Base-by-base conservation (phyloP, 53 echinoderm and acorn worm species). In the Patiria pectinifera region DNA sequence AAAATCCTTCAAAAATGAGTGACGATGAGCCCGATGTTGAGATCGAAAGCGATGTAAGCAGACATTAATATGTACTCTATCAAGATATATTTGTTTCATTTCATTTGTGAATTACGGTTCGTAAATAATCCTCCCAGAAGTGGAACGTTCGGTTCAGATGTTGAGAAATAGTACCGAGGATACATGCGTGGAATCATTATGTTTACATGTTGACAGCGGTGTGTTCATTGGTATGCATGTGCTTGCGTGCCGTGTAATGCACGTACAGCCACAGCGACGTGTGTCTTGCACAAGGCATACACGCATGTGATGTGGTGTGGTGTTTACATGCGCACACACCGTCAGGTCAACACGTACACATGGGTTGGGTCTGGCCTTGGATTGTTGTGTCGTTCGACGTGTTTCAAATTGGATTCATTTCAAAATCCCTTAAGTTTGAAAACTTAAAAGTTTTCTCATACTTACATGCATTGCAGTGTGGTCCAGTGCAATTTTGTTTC, bases 11-110 rank as follows among this genome's bases (percentile, higher is more conserved):
- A 81, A 69, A 35, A 89, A 97, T 97, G 97, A 97, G 97, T 84
- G 97, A 97, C 60, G 97, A 97, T 62, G 97, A 97, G 6, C 91
- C 91, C 82, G 97, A 97, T 89, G 91, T 97, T 59, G 97, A 94
- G 89, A 88, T 94, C 76, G 97, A 97, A 78, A 95, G 95, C 85
- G 94, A 95, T 69, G 97, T 97, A 91, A 94, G 97, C 90, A 92
- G 23, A 63, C 66, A 49, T 66, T 13, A 24, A 24, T 16, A 77
- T 59, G 16, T 78, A 62, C 47, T 66, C 48, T 69, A 47, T 19
- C 45, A 18, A 18, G 43, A 59, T 44, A 44, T 76, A 59, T 76
- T 71, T 59, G 59, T 86, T n/a, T 22, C n/a, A 23, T 23, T 23
- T 10, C 74, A 74, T n/a, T 74, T 9, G n/a, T 74, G 74, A n/a